Percentiles rank a stretch among this genome's conserved stretches.
Evolutionary conservation across 2,888 invertebrate genomes (phyloP).

Genomic region (Pseudococcus longispinus): DNA sequence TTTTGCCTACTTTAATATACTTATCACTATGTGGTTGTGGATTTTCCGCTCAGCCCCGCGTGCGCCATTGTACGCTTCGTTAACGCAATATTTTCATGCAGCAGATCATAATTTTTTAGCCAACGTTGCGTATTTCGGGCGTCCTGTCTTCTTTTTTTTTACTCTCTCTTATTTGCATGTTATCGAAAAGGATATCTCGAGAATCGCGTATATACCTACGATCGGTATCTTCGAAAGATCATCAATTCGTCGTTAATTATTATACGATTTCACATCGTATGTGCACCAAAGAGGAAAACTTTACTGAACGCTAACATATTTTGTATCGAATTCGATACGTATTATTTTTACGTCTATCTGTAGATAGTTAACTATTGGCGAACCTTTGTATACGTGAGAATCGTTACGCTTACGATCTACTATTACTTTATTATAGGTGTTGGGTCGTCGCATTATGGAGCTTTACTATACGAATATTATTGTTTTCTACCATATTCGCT

Average conservation of each 20-base stretch:
- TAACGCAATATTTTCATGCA: conserved; percentile 25
- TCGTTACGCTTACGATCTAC: neutral
- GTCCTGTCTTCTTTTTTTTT: neutral
- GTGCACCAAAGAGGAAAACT: conserved; percentile 23
- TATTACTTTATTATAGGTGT: neutral
- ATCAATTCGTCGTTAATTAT: neutral
- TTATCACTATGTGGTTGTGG: conserved; percentile 36
- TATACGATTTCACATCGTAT: neutral
- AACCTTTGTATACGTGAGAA: neutral
- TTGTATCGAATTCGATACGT: neutral
- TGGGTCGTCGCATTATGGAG: neutral
- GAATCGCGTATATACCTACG: neutral
- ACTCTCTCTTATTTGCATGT: neutral
- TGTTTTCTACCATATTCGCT: neutral
- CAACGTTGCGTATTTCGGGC: neutral
- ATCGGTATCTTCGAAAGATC: neutral
- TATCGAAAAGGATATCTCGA: neutral
- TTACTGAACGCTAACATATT: neutral
- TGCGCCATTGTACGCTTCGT: conserved; percentile 24
- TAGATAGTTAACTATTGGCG: neutral
- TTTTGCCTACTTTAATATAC: conserved; percentile 10
- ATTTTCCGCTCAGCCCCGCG: neutral
- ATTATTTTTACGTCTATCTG: neutral
- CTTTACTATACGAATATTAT: neutral
- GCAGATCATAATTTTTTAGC: neutral